phyloP scores from a whole-genome alignment of 2,797 vertebrate species.

The Ataeniobius toweri region DNA sequence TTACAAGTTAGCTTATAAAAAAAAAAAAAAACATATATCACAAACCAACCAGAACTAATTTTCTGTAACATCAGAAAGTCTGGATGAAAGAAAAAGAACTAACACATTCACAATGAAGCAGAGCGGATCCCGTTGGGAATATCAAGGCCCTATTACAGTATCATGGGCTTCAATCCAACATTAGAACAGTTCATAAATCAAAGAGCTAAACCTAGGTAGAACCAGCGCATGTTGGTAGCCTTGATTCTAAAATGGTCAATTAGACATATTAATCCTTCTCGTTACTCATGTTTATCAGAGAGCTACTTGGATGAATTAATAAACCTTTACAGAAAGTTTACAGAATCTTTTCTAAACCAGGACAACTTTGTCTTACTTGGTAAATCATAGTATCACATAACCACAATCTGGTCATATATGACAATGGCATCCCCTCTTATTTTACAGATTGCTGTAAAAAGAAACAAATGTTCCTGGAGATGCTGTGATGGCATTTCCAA shows the following conservation, averaged over 20 bases:
- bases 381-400: background rate
- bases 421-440: background rate
- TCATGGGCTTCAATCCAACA: constrained; percentile 70
- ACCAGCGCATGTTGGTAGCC: constrained; percentile 27
- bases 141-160: constrained; percentile 67
- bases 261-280: constrained; percentile 19
- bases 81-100: background rate
- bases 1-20: background rate
- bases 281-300: background rate
- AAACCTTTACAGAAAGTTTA: background rate
- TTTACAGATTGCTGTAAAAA: constrained; percentile 7
- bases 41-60: background rate
- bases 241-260: constrained; percentile 30
- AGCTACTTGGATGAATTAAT: constrained; percentile 5
- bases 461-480: constrained; percentile 4
- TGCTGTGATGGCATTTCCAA: background rate
- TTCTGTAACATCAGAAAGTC: background rate
- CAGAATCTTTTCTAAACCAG: background rate
- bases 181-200: constrained; percentile 51
- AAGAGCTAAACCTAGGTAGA: constrained; percentile 41
- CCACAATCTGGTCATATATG: background rate
- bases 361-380: background rate
- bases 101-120: constrained; percentile 43
- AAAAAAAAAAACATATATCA: background rate
- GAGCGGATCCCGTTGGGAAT: constrained; percentile 66